These are phyloP conservation scores for Thymelicus lineola DNA, from an alignment of 2,888 invertebrate species.

Conservation along the genomic window DNA sequence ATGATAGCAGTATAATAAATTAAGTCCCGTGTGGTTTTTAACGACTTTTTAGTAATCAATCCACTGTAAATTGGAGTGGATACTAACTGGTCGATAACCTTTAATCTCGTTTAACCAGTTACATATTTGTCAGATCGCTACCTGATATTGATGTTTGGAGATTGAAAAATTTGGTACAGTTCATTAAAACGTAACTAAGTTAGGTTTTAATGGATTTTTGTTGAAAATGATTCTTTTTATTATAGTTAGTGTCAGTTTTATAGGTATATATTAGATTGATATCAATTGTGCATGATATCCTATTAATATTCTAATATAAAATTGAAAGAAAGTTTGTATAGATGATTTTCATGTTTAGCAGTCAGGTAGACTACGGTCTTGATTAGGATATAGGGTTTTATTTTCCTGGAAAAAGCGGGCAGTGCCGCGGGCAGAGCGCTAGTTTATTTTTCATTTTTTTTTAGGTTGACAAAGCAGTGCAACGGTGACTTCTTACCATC, in stretches of 20 bases:
- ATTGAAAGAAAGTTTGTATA: no score
- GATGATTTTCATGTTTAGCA: no score
- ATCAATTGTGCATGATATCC: background rate
- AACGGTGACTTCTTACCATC: no score
- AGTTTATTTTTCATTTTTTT: no score
- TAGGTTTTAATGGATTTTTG: background rate
- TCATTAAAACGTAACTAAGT: background rate
- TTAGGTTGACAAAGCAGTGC: no score
- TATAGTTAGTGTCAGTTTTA: background rate
- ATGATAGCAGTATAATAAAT: constrained; percentile 29
- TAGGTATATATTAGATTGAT: no score
- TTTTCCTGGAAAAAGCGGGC: no score
- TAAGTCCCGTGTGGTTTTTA: constrained; percentile 21
- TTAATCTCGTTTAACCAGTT: constrained; percentile 16
- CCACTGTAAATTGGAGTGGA: background rate
- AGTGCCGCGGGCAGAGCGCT: no score
- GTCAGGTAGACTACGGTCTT: no score
- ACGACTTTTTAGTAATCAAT: constrained; percentile 32
- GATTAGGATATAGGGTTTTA: no score
- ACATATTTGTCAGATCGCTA: constrained; percentile 11
- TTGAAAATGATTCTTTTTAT: constrained; percentile 2
- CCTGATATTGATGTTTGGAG: constrained; percentile 8
- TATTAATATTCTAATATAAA: constrained; percentile 1
- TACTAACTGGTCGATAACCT: constrained; percentile 13
- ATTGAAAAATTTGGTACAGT: constrained; percentile 14